Evolutionary conservation across 2,113 vertebrate species (phyloP).

Genomic region (Larimichthys crocea): DNA sequence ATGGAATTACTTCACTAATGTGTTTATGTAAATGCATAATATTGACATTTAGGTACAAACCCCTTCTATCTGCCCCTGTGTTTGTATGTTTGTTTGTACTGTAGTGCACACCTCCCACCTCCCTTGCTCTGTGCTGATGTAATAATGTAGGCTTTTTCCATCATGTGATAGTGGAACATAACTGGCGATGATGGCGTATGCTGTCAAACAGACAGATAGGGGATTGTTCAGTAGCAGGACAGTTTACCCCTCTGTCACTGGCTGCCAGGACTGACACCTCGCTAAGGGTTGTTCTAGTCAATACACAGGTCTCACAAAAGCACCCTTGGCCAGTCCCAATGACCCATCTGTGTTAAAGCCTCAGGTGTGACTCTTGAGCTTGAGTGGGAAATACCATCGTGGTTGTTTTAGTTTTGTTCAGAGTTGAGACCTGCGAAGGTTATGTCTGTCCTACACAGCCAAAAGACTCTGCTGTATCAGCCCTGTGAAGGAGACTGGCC

Average conservation of each 20-base stretch:
- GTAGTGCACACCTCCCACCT: neutral
- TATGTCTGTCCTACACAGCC: neutral
- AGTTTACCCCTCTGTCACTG: slow-evolving; percentile 46
- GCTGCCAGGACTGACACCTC: slow-evolving; percentile 20
- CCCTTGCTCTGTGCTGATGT: neutral
- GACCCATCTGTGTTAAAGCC: slow-evolving; percentile 2
- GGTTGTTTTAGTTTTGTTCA: slow-evolving; percentile 36
- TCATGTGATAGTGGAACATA: neutral
- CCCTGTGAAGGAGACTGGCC: neutral
- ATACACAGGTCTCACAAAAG: neutral
- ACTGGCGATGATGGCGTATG: neutral
- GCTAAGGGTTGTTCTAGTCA: slow-evolving; percentile 36
- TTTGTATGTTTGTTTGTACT: neutral
- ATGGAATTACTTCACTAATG: neutral
- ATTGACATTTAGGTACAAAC: neutral
- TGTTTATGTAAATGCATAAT: neutral
- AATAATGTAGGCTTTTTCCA: neutral
- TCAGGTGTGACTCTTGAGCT: neutral
- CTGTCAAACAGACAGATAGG: slow-evolving; percentile 55
- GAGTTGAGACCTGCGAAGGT: slow-evolving; percentile 21
- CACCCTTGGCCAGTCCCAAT: slow-evolving; percentile 37
- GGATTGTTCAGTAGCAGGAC: slow-evolving; percentile 45
- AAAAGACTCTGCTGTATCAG: neutral
- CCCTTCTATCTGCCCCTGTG: neutral
- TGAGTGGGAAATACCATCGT: neutral